A percentile compares a stretch with the other conserved stretches of the same genome.
phyloP scores from a whole-genome alignment of 2,113 vertebrate species.

The Neodon shergylaensis region DNA sequence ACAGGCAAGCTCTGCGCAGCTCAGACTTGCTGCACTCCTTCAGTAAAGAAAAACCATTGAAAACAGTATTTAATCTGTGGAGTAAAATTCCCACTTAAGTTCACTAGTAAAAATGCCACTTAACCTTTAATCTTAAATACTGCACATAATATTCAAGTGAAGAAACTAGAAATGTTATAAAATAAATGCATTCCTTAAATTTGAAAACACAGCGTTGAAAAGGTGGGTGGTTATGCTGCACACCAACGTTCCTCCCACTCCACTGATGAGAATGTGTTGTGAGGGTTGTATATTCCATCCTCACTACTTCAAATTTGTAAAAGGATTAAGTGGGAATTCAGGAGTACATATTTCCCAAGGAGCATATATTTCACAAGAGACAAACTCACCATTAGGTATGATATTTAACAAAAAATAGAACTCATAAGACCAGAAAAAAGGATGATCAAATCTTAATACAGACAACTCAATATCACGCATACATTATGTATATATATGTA shows the following conservation, averaged over 20 bases:
- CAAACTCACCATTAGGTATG: not conserved
- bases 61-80: constrained; percentile 24
- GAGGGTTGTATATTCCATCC: not conserved
- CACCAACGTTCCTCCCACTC: not conserved
- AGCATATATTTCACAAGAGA: not conserved
- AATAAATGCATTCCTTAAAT: constrained; percentile 16
- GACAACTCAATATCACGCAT: not conserved
- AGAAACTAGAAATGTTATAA: constrained; percentile 13
- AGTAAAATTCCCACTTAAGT: constrained; percentile 5
- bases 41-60: not conserved
- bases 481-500: not conserved
- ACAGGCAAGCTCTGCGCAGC: not conserved
- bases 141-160: not conserved
- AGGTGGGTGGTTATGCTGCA: not conserved
- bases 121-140: constrained; percentile 13
- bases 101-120: not conserved
- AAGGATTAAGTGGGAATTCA: constrained; percentile 5
- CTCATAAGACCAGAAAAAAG: not conserved
- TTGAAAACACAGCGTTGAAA: not conserved
- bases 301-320: constrained; percentile 26
- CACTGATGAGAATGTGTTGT: not conserved
- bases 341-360: not conserved
- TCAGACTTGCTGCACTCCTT: not conserved
- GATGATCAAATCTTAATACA: constrained; percentile 45
- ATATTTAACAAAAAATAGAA: not conserved